Evolutionary conservation across 1,140 invertebrate species (phyloP).

Genomic region (Drosophila subobscura): DNA sequence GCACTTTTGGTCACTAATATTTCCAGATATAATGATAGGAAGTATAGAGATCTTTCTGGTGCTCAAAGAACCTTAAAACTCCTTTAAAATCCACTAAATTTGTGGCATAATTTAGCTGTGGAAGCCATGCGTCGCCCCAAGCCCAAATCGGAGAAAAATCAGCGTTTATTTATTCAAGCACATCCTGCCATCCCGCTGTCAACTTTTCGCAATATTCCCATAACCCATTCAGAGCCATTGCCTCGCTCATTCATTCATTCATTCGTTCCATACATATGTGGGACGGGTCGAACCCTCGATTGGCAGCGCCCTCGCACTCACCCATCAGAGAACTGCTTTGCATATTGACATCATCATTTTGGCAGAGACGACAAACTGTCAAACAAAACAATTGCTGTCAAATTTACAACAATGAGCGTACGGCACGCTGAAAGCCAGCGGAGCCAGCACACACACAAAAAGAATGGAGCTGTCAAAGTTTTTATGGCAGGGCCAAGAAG

Average conservation of each 20-base stretch:
- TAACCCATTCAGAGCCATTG: slow-evolving; percentile 37
- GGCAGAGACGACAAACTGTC: slow-evolving; percentile 77
- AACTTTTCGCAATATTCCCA: slow-evolving; percentile 25
- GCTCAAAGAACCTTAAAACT: no score
- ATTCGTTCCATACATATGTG: background rate
- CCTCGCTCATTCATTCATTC: slow-evolving; percentile 23
- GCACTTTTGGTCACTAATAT: background rate
- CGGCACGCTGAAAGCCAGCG: slow-evolving; percentile 20
- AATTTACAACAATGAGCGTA: slow-evolving; percentile 73
- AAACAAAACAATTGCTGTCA: slow-evolving; percentile 82
- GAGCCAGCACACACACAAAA: slow-evolving; percentile 21
- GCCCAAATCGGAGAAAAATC: slow-evolving; percentile 2
- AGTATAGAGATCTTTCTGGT: no score
- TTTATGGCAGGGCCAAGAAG: slow-evolving; percentile 59
- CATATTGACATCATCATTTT: slow-evolving; percentile 81
- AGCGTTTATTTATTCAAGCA: slow-evolving; percentile 7
- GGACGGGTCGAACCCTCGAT: slow-evolving; percentile 19
- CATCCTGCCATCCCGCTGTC: slow-evolving; percentile 36
- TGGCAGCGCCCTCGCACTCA: slow-evolving; percentile 22
- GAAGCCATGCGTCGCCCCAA: background rate
- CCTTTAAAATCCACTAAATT: no score
- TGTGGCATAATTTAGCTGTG: no score
- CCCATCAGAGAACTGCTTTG: slow-evolving; percentile 54
- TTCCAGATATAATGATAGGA: background rate
- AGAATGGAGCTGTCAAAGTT: slow-evolving; percentile 77